A percentile compares a stretch with the other conserved stretches of the same genome.
Conservation (phyloP, 2,113 vertebrate genomes). For the Macrotis lagotis region DNA sequence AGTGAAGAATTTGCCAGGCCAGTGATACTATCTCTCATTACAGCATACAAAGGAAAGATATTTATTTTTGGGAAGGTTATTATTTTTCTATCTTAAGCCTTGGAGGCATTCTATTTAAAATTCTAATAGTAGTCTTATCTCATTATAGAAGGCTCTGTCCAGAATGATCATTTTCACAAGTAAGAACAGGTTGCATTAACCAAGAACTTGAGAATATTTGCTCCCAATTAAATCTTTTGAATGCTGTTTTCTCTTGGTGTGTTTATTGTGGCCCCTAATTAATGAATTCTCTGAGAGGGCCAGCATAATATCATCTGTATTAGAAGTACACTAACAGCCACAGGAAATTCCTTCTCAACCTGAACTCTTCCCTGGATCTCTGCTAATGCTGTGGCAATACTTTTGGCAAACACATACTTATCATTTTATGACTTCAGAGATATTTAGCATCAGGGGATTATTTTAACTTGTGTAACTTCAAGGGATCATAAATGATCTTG, state of each 20-base stretch:
- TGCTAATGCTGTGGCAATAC: neutral
- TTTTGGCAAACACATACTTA: neutral
- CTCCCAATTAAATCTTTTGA: neutral
- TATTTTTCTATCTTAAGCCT: conserved; percentile 66
- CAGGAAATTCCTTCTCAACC: neutral
- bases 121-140: neutral
- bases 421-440: neutral
- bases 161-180: conserved; percentile 57
- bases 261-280: neutral
- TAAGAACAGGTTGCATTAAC: conserved; percentile 66
- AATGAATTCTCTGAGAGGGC: neutral
- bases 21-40: conserved; percentile 57
- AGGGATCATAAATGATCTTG: neutral
- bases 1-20: conserved; percentile 51
- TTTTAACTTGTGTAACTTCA: neutral
- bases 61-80: conserved; percentile 73
- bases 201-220: conserved; percentile 26
- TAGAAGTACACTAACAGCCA: neutral
- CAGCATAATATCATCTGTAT: neutral
- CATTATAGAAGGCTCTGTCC: conserved; percentile 5
- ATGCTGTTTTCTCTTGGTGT: neutral
- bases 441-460: neutral
- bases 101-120: conserved; percentile 53
- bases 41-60: conserved; percentile 71
- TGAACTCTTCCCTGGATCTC: neutral